Evolutionary conservation across 2,113 vertebrate genomes (phyloP).

Genomic region (Pygoscelis antarcticus): DNA sequence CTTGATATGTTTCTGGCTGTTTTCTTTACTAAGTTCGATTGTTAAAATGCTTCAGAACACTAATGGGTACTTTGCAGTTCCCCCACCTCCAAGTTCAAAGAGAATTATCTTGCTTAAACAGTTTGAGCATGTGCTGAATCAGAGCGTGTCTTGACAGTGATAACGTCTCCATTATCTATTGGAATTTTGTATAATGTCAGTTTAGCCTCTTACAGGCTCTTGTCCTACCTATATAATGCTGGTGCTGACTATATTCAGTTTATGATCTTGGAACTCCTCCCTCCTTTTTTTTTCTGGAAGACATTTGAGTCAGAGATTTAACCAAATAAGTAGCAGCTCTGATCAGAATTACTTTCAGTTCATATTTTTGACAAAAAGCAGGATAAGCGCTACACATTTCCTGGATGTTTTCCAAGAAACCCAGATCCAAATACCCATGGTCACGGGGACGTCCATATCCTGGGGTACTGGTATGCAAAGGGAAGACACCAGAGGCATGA

Average conservation of each 20-base stretch:
- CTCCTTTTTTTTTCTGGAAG: not conserved
- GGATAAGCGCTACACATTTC: not conserved
- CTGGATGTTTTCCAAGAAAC: not conserved
- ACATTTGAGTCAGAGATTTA: not conserved
- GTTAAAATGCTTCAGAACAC: not conserved
- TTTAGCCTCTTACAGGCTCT: not conserved
- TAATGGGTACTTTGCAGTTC: not conserved
- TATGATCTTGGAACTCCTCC: not conserved
- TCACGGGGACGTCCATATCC: not conserved
- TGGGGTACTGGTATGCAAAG: not conserved
- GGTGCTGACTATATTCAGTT: not conserved
- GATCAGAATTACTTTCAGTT: not conserved
- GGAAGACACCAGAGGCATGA: no score
- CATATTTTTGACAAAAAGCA: not conserved
- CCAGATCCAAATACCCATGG: not conserved
- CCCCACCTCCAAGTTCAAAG: not conserved
- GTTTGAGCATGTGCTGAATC: not conserved
- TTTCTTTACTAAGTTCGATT: not conserved
- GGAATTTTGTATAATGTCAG: not conserved
- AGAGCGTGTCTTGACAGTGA: not conserved
- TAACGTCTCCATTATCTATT: not conserved
- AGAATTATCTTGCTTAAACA: not conserved
- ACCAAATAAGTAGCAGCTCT: not conserved
- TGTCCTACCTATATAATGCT: not conserved
- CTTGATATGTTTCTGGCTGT: not conserved